phyloP scores from a whole-genome alignment of 1,140 invertebrate genomes.

The Nilaparvata lugens region DNA sequence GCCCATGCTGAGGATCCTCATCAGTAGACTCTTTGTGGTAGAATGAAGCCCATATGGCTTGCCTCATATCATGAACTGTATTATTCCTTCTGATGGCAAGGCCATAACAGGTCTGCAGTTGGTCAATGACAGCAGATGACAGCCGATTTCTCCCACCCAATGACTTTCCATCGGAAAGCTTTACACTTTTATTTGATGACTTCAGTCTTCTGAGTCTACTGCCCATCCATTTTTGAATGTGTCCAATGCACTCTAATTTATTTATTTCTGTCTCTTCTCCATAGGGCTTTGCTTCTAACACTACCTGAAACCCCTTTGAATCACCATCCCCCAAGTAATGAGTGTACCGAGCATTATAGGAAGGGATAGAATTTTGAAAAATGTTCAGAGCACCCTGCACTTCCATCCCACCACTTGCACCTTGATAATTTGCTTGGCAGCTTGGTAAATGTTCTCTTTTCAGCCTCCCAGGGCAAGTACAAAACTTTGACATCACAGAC shows the following conservation, averaged over 20 bases:
- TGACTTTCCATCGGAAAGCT: constrained; percentile 1
- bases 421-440: neutral
- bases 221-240: constrained; percentile 17
- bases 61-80: constrained; percentile 13
- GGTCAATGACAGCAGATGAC: neutral
- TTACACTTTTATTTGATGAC: neutral
- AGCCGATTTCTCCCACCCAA: constrained; percentile 1
- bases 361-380: neutral
- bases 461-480: neutral
- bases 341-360: neutral
- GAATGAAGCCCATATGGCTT: constrained; percentile 13
- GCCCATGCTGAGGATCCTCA: neutral
- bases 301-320: neutral
- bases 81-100: constrained; percentile 11
- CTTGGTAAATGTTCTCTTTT: neutral
- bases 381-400: neutral
- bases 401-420: constrained; percentile 10
- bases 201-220: constrained; percentile 1
- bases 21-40: constrained; percentile 1
- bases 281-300: constrained; percentile 10
- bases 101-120: constrained; percentile 17
- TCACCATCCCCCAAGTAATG: too few species aligned
- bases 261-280: constrained; percentile 17
- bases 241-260: constrained; percentile 17
- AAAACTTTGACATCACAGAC: too few species aligned